A percentile compares a stretch with the other conserved stretches of the same genome.
Conservation (phyloP, 2,888 invertebrate species). For the Phortica okadai region DNA sequence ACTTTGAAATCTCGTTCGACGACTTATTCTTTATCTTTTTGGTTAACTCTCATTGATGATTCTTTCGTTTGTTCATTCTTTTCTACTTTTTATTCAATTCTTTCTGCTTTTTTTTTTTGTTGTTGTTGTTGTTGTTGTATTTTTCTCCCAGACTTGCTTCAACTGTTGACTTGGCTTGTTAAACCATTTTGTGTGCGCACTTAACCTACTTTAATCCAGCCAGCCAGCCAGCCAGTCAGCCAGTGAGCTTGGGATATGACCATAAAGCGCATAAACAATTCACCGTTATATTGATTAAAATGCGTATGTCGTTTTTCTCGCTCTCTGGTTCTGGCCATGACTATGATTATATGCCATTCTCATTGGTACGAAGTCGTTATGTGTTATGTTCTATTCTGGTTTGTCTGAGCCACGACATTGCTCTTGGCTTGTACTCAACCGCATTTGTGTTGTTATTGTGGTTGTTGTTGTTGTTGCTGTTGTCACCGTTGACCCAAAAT, state of each 20-base stretch:
- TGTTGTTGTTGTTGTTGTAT: constrained; percentile 44
- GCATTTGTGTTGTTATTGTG: constrained; percentile 20
- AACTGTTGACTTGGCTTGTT: constrained; percentile 33
- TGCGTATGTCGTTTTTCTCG: constrained; percentile 58
- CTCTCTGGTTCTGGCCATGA: constrained; percentile 58
- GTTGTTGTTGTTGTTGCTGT: not conserved
- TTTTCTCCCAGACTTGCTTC: constrained; percentile 50
- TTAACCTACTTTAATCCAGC: constrained; percentile 68
- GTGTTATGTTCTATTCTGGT: constrained; percentile 32
- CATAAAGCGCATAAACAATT: constrained; percentile 31
- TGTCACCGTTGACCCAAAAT: not conserved
- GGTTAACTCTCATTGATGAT: constrained; percentile 61
- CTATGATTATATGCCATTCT: constrained; percentile 57
- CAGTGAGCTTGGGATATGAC: constrained; percentile 35
- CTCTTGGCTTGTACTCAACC: constrained; percentile 43
- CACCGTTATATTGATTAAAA: constrained; percentile 69
- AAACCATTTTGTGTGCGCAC: constrained; percentile 45
- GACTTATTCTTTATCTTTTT: constrained; percentile 44
- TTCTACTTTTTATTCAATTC: constrained; percentile 52
- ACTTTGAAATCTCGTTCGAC: constrained; percentile 53
- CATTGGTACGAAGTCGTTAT: constrained; percentile 29
- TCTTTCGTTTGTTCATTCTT: constrained; percentile 22
- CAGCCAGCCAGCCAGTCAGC: too few relatives aligned
- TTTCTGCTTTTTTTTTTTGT: constrained; percentile 54
- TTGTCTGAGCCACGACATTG: constrained; percentile 32